These are phyloP conservation scores for Dermatemys mawii DNA, from an alignment of 2,113 vertebrate species.

Conservation along the genomic window DNA sequence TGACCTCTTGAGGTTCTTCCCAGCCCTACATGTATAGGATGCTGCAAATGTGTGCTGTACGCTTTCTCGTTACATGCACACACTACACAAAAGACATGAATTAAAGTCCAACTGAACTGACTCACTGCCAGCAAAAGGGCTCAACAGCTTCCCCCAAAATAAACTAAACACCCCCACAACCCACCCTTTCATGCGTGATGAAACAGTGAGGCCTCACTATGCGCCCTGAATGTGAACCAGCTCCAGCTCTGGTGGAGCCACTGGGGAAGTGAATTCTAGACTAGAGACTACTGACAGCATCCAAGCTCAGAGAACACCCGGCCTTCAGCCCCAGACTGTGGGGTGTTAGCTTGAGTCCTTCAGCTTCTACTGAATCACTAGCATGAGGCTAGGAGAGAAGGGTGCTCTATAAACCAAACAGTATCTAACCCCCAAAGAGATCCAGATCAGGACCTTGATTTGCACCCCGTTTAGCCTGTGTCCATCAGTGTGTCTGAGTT, in stretches of 20 bases:
- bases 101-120: not conserved
- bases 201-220: not conserved
- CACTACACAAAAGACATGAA: not conserved
- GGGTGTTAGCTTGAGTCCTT: not conserved
- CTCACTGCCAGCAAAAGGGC: not conserved
- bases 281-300: not conserved
- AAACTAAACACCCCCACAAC: not conserved
- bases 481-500: not conserved
- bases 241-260: not conserved
- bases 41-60: not conserved
- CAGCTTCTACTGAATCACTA: not conserved
- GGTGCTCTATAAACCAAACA: not conserved
- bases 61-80: not conserved
- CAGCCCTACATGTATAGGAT: not conserved
- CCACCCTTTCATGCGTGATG: not conserved
- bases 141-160: not conserved
- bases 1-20: not conserved
- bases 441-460: not conserved
- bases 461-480: not conserved
- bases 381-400: not conserved
- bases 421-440: not conserved
- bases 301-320: not conserved
- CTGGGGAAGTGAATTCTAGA: not conserved
- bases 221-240: not conserved
- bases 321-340: not conserved